Evolutionary conservation across 2,113 vertebrate genomes (phyloP), one percentile per base, ranked within the genome.

Genomic region (Hemibagrus wyckioides): DNA sequence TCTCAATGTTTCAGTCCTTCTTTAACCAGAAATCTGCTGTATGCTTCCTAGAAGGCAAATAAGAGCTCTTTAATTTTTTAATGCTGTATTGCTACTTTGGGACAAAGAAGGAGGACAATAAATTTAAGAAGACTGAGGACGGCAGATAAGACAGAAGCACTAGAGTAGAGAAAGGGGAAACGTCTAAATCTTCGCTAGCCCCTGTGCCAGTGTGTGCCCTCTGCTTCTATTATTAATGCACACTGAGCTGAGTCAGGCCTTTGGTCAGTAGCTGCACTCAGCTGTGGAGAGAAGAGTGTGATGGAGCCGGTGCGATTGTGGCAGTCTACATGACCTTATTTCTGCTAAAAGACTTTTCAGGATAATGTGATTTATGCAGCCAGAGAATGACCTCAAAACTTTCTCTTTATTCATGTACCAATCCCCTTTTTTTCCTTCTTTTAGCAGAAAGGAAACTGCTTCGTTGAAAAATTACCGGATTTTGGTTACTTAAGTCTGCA

Each of bases 341-440:
- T 92, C 92, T 90, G 90, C 88, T 84, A 85, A 88, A 87, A 90
- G 85, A 84, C 92, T 93, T 93, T 93, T 92, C 90, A 90, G 90
- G 93, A 92, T 94, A 94, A 94, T 91, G 84, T 92, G 93, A 95
- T 95, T 94, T 92, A 94, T 94, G 92, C 91, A 91, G 86, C 87
- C 92, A 89, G 91, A 88, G 90, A 93, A 91, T 92, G 93, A 94
- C 93, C 94, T 92, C 89, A 80, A 93, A 94, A 92, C 88, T 91
- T 91, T 86, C 82, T 36, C 80, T 89, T 69, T 86, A 89, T 93
- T 92, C 91, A 91, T 52, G 48, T 50, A 50, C 57, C 85, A 85
- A 79, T 77, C 30, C 41, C 21, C 39, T 84, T 79, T 25, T 8
- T 7, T 4, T 6, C 33, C 28, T 30, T 50, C 33, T 25, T 75